Conservation (phyloP, 2,113 vertebrate species). For the Camelus dromedarius region DNA sequence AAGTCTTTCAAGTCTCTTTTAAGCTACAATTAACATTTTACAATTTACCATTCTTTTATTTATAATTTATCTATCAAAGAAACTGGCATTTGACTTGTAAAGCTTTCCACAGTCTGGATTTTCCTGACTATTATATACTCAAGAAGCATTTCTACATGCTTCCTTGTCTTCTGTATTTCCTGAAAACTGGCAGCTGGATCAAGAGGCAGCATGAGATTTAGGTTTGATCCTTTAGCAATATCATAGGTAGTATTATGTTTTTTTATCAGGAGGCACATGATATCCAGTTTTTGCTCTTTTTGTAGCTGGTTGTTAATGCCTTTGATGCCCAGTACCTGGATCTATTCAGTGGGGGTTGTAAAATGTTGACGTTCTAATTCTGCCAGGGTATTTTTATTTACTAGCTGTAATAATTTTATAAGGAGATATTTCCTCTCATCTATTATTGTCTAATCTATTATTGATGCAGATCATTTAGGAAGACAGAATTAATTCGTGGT, state of each 20-base stretch:
- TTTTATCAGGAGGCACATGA: neutral
- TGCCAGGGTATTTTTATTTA: constrained; percentile 6
- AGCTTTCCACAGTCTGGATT: neutral
- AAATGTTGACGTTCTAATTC: neutral
- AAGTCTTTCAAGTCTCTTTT: neutral
- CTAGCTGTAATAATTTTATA: neutral
- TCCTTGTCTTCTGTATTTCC: neutral
- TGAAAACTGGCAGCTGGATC: neutral
- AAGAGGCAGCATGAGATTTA: neutral
- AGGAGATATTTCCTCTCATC: neutral
- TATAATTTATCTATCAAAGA: neutral
- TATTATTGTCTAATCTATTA: neutral
- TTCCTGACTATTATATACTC: neutral
- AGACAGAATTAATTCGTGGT: neutral
- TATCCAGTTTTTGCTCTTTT: neutral
- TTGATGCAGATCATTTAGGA: neutral
- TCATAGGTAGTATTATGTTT: neutral
- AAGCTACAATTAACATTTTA: neutral
- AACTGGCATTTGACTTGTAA: neutral
- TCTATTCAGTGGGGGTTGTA: neutral
- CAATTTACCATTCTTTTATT: neutral
- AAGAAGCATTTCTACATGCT: neutral
- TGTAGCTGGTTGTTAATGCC: neutral
- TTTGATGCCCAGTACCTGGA: neutral
- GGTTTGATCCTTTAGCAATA: neutral